Percentiles rank a stretch among this genome's conserved stretches.
Evolutionary conservation across 2,797 vertebrate genomes (phyloP).

Genomic region (Champsocephalus gunnari): DNA sequence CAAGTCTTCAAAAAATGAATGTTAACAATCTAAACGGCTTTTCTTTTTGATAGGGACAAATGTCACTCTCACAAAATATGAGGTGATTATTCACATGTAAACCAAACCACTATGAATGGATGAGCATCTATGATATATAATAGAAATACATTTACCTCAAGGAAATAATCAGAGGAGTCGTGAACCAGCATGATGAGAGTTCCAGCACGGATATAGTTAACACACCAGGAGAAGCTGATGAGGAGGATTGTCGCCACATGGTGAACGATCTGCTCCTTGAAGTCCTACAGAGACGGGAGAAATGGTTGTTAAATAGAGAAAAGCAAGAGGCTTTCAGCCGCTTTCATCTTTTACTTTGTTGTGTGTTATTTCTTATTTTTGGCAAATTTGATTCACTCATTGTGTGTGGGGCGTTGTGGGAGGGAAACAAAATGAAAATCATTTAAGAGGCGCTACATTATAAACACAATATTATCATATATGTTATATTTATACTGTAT

Average conservation of each 20-base stretch:
- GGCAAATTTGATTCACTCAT: too few relatives aligned
- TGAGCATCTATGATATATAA: not conserved
- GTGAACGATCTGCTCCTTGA: conserved; percentile 96
- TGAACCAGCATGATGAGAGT: conserved; percentile 96
- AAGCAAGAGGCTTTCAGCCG: not conserved
- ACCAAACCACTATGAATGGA: not conserved
- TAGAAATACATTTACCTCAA: conserved; percentile 86
- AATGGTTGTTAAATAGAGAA: not conserved
- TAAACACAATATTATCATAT: too few relatives aligned
- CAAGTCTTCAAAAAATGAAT: not conserved
- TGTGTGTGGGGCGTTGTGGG: too few relatives aligned
- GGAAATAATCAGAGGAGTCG: conserved; percentile 93
- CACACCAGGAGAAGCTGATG: conserved; percentile 98
- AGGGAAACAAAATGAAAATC: too few relatives aligned
- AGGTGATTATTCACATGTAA: not conserved
- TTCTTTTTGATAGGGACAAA: not conserved
- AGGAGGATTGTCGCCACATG: conserved; percentile 95
- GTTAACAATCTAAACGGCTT: not conserved
- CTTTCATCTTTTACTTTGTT: too few relatives aligned
- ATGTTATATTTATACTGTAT: too few relatives aligned
- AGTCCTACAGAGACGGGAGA: conserved; percentile 84
- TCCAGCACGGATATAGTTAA: conserved; percentile 94
- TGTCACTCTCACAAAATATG: conserved; percentile 1
- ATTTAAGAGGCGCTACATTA: too few relatives aligned
- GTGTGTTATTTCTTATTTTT: too few relatives aligned